These are phyloP conservation scores for Chaunax sp. DNA, from an alignment of 2,797 vertebrate genomes.

Conservation along the genomic window DNA sequence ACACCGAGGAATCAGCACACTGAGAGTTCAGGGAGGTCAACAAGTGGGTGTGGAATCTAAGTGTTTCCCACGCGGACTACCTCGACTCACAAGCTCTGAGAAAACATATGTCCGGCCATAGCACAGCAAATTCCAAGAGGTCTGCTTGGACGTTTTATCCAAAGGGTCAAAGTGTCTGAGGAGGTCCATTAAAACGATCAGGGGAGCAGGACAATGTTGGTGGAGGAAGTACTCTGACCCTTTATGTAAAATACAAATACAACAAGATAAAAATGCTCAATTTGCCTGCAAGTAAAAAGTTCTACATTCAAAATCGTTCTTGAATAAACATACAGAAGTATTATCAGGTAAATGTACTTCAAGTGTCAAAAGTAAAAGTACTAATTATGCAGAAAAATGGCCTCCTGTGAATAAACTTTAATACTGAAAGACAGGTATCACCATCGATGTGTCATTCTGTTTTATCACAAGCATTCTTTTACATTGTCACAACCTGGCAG, in stretches of 20 bases:
- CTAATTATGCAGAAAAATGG: neutral
- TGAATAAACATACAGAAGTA: neutral
- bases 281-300: neutral
- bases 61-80: conserved; percentile 72
- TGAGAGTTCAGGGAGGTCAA: conserved; percentile 74
- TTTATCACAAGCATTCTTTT: no score
- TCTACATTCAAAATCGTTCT: neutral
- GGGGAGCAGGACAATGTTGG: conserved; percentile 1
- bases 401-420: neutral
- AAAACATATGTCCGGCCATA: conserved; percentile 62
- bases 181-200: conserved; percentile 31
- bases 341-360: neutral
- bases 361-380: neutral
- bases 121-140: conserved; percentile 39
- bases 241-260: neutral
- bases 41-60: conserved; percentile 76
- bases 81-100: conserved; percentile 55
- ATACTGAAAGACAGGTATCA: neutral
- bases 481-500: neutral
- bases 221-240: neutral
- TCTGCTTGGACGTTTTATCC: conserved; percentile 26
- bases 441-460: neutral
- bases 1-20: conserved; percentile 48
- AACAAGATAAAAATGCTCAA: neutral
- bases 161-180: conserved; percentile 24